Conservation (phyloP, 2,797 vertebrate genomes). For the Lepidocolaptes lacrymiger region DNA sequence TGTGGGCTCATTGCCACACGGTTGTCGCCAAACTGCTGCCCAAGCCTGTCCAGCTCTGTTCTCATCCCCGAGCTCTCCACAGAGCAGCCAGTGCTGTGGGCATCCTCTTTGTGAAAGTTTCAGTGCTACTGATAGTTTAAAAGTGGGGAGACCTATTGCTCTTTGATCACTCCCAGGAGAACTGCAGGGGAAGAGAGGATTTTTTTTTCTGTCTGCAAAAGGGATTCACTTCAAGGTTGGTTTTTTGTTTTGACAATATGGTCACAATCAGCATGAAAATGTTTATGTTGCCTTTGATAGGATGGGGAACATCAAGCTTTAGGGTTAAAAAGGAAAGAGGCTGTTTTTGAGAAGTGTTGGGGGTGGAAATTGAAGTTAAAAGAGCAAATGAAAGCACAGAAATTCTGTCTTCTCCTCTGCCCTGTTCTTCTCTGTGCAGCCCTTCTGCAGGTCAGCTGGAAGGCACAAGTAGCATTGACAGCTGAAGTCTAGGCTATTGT, state of each 20-base stretch:
- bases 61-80: rapidly evolving
- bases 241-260: background rate
- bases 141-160: background rate
- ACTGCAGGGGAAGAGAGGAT: rapidly evolving
- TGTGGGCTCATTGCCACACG: background rate
- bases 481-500: background rate
- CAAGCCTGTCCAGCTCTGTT: background rate
- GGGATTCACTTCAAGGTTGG: background rate
- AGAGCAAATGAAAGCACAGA: background rate
- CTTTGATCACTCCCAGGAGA: background rate
- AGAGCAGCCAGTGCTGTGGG: background rate
- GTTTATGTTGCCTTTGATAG: background rate
- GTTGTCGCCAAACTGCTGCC: background rate
- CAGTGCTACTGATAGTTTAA: background rate
- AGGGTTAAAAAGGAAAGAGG: background rate
- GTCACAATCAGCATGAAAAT: background rate
- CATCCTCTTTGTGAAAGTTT: background rate
- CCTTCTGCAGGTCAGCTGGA: background rate
- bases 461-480: background rate
- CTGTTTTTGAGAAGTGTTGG: background rate
- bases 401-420: background rate
- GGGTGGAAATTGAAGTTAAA: background rate
- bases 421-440: background rate
- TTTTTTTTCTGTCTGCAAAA: background rate
- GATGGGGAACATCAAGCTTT: background rate